Base-by-base conservation (phyloP, 2,797 vertebrate genomes). In the Cichlasoma orientale region DNA sequence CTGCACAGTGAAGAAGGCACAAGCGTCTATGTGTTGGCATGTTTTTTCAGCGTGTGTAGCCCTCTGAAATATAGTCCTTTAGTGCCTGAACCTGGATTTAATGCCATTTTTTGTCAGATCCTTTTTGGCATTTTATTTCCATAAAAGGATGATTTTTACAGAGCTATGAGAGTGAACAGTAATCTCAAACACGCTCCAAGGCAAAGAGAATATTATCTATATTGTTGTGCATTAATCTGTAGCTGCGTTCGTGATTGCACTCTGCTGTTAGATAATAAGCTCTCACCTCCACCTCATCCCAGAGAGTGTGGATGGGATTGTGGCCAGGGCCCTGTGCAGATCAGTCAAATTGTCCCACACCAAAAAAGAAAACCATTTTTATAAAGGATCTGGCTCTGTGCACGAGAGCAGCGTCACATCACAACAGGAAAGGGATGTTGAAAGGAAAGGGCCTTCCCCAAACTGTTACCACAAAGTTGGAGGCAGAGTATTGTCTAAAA, bases 391-490 rank as follows among this genome's bases (percentile, higher is more conserved):
- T 9, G 12, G 1, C 56, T 80, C 55, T 44, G 71, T 41, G 29
- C 38, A 27, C 6, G 2, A 10, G 54, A 41, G 44, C 1, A 38
- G 23, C 2, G 13, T 75, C 56, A 56, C 41, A 3, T 74, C 77
- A 57, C 54, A 73, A 82, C 82, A 86, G 89, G 87, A 87, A 87
- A 70, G 72, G 83, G 72, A 85, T 79, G 79, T 75, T 80, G 71
- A 88, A 90, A 85, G 87, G 90, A 91, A 89, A 85, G 13, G 77
- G 74, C 82, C 56, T 72, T 71, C 71, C 72, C 80, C 74, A 88
- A 89, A 88, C 71, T 44, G 7, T 54, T 66, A 59, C 52, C 52
- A 57, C 12, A 13, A 73, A 63, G 13, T 18, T 59, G 44, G 69
- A 71, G 80, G 38, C 7, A 2, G 14, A 9, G 70, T 3, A 77